Percentiles rank a stretch among this genome's conserved stretches.
Conservation (phyloP, 2,888 invertebrate species). For the Lydus trimaculatus region DNA sequence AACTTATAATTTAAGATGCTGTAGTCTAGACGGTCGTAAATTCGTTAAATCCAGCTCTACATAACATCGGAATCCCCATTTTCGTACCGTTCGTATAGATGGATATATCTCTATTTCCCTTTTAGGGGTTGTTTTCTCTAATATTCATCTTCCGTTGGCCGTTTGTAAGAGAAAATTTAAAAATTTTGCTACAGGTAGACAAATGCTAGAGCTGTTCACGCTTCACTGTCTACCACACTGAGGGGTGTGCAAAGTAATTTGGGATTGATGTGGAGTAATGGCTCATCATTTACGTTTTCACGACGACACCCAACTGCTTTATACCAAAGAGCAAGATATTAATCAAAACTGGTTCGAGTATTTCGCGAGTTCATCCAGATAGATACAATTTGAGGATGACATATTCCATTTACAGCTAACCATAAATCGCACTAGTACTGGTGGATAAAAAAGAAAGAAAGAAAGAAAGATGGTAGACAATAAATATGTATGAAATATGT, state of each 20-base stretch:
- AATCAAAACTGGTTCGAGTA: conserved; percentile 44
- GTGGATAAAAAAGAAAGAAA: no score
- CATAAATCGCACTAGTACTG: conserved; percentile 45
- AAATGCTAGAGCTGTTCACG: not conserved
- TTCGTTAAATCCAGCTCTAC: not conserved
- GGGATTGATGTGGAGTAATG: conserved; percentile 30
- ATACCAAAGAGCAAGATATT: conserved; percentile 37
- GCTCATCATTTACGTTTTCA: conserved; percentile 28
- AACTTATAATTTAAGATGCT: conserved; percentile 7
- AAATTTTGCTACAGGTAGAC: not conserved
- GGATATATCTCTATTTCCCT: not conserved
- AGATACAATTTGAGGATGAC: conserved; percentile 54
- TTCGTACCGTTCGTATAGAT: not conserved
- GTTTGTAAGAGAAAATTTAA: not conserved
- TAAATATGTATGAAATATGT: conserved; percentile 57
- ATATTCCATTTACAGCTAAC: conserved; percentile 52
- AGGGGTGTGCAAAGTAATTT: conserved; percentile 18
- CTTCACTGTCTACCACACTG: not conserved
- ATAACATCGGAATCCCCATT: not conserved
- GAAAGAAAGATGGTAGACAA: conserved; percentile 48
- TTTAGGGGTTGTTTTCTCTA: not conserved
- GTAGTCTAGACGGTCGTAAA: not conserved
- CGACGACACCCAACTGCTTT: conserved; percentile 18
- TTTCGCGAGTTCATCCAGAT: conserved; percentile 45
- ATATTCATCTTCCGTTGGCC: not conserved